phyloP scores from a whole-genome alignment of 2,113 vertebrate genomes.

The Lonchura striata region DNA sequence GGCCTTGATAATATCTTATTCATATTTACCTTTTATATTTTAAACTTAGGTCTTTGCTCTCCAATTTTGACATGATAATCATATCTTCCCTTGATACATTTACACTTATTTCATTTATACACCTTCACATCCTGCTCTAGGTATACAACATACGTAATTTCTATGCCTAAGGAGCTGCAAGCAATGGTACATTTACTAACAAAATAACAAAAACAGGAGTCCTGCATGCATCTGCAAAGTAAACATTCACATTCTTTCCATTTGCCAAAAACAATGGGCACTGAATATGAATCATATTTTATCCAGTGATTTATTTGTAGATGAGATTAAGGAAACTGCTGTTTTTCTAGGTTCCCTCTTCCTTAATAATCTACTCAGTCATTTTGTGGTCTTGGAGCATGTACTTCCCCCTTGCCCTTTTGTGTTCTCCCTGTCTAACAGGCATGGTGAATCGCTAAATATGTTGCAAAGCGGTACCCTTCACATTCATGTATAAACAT shows the following conservation, averaged over 20 bases:
- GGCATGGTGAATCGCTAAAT: background rate
- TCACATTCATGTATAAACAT: background rate
- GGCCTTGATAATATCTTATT: background rate
- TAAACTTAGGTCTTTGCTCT: background rate
- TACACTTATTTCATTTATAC: background rate
- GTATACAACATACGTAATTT: background rate
- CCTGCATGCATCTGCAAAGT: slow-evolving; percentile 12
- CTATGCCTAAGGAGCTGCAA: slow-evolving; percentile 6
- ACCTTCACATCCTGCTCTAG: background rate
- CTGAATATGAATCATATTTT: background rate
- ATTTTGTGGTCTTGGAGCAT: background rate
- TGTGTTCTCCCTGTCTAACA: background rate
- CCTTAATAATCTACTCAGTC: background rate
- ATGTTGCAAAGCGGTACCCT: background rate
- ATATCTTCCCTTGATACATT: background rate
- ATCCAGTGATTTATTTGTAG: slow-evolving; percentile 20
- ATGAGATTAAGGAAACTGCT: background rate
- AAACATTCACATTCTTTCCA: background rate
- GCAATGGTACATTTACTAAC: background rate
- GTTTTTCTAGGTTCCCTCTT: background rate
- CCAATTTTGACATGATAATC: background rate
- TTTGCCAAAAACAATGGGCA: slow-evolving; percentile 6
- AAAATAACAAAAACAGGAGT: background rate
- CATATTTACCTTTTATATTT: background rate
- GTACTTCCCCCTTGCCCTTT: background rate